phyloP scores from a whole-genome alignment of 2,888 invertebrate genomes.

The Rutpela maculata region DNA sequence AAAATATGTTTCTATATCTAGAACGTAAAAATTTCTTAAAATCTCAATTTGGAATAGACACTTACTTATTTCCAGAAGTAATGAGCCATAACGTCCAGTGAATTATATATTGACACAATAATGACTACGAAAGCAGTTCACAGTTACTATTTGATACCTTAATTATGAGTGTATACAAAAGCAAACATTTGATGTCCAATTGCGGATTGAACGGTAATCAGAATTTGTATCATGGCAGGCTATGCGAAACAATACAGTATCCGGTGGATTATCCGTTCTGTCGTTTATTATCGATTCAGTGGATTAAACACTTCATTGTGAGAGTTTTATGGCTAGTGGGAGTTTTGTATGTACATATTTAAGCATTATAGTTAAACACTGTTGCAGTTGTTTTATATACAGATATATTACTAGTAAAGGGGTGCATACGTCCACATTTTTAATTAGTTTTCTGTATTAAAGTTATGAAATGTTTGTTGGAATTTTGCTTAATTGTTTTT shows the following conservation, averaged over 20 bases:
- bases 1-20: too few species aligned
- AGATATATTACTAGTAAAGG: neutral
- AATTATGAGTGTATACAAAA: constrained; percentile 22
- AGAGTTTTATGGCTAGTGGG: constrained; percentile 31
- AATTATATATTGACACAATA: neutral
- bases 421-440: too few species aligned
- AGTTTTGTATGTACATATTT: constrained; percentile 33
- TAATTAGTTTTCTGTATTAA: too few species aligned
- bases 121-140: neutral
- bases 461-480: too few species aligned
- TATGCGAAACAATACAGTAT: constrained; percentile 27
- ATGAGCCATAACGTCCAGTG: neutral
- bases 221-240: constrained; percentile 27
- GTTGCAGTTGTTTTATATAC: neutral
- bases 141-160: neutral
- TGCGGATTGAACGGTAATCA: constrained; percentile 18
- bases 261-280: constrained; percentile 29
- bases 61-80: too few species aligned
- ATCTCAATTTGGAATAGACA: too few species aligned
- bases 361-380: constrained; percentile 16
- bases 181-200: constrained; percentile 23
- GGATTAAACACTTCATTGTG: constrained; percentile 38
- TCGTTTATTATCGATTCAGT: constrained; percentile 35
- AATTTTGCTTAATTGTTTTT: too few species aligned
- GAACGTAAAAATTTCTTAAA: too few species aligned